A percentile compares a stretch with the other conserved stretches of the same genome.
Conservation (phyloP, 2,113 vertebrate species). For the Bos taurus region DNA sequence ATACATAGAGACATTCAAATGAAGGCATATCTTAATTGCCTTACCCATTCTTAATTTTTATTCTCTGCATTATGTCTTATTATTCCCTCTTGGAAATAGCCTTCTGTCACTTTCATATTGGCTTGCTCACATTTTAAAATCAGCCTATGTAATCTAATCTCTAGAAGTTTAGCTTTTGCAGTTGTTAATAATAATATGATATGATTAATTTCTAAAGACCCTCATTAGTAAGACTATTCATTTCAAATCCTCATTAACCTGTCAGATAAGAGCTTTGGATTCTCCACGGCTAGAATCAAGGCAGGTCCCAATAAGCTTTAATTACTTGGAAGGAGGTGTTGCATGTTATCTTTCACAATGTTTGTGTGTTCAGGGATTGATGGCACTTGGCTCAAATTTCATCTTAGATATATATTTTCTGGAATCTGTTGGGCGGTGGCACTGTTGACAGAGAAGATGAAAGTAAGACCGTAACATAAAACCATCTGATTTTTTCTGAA, state of each 20-base stretch:
- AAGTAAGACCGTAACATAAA: background rate
- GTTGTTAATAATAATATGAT: slow-evolving; percentile 64
- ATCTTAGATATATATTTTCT: background rate
- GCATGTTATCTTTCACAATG: slow-evolving; percentile 20
- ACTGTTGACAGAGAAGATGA: background rate
- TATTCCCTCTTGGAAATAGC: slow-evolving; percentile 57
- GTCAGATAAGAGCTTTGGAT: slow-evolving; percentile 64
- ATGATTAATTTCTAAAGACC: slow-evolving; percentile 69
- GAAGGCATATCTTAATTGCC: slow-evolving; percentile 35
- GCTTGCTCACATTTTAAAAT: slow-evolving; percentile 48
- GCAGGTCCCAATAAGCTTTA: slow-evolving; percentile 62
- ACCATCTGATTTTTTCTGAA: background rate
- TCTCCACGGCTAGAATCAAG: slow-evolving; percentile 58
- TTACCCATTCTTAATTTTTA: slow-evolving; percentile 33
- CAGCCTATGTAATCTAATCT: slow-evolving; percentile 64
- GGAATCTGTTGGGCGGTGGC: background rate
- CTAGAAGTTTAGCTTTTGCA: slow-evolving; percentile 61
- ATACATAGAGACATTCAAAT: background rate
- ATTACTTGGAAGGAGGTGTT: slow-evolving; percentile 58
- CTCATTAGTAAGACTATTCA: slow-evolving; percentile 70
- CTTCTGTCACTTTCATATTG: slow-evolving; percentile 38
- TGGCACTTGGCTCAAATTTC: slow-evolving; percentile 36
- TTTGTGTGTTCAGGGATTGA: slow-evolving; percentile 37
- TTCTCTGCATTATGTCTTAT: slow-evolving; percentile 1
- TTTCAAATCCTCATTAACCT: slow-evolving; percentile 69